Base-by-base conservation (phyloP, 2,113 vertebrate species). In the Dicerorhinus sumatrensis region DNA sequence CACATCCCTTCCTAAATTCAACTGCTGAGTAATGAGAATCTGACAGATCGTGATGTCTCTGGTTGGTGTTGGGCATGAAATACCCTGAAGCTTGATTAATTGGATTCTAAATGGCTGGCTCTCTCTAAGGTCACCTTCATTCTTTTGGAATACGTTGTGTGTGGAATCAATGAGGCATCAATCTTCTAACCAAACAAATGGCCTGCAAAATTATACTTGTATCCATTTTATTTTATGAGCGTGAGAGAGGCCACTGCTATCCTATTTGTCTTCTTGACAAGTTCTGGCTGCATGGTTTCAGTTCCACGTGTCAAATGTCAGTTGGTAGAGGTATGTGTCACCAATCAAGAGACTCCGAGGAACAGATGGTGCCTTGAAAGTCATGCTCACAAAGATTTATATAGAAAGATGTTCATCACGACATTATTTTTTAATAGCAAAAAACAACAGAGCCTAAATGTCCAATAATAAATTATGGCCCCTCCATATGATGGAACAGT, bases 181-280 rank as follows among this genome's bases (percentile, higher is more conserved):
- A 65, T 42, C 79, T 97, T 89, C 83, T 94, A 91, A 58, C 36
- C 96, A 93, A 94, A 97, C 39, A 95, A 96, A 97, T 92, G 76
- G 87, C 23, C 94, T 92, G 90, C 63, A 95, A 89, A 97, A 96
- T 95, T 75, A 81, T 25, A 65, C 62, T 31, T 92, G 70, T 84
- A 72, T 86, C 81, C 70, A 56, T 69, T 42, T 89, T 83, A 58
- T 84, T 93, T 90, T 97, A 72, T 84, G 89, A 97, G 76, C 31
- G 8, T 69, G 29, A 97, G 81, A 87, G 58, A 39, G 97, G 91
- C 8, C 79, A 80, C 65, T 96, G 89, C 69, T 48, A 46, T 23
- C 70, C 70, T 90, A 94, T 97, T 92, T 97, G 92, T 98, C 96
- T 96, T 96, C 83, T 87, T 96, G 96, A 96, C 97, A 98, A 91